Evolutionary conservation across 2,113 vertebrate genomes (phyloP).

Genomic region (Piprites chloris): DNA sequence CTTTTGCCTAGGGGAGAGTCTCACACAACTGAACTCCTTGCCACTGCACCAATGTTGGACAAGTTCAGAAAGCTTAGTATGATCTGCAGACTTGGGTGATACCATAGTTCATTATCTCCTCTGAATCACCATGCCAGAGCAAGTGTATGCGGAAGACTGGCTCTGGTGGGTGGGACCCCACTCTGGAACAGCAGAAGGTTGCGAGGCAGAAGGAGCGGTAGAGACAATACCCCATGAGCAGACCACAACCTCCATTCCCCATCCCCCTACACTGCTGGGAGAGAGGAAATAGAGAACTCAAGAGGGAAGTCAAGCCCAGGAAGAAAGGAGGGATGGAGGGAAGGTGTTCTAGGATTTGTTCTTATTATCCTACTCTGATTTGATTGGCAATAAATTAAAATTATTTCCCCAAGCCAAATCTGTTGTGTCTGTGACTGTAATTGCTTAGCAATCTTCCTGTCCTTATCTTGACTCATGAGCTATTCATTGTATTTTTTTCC

Average conservation of each 20-base stretch:
- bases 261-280: rapidly evolving
- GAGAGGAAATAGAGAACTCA: background rate
- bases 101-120: background rate
- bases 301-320: background rate
- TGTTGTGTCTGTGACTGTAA: background rate
- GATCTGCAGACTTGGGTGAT: background rate
- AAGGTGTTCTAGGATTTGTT: background rate
- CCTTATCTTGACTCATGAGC: background rate
- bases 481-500: background rate
- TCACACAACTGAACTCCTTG: background rate
- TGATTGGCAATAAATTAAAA: background rate
- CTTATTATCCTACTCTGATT: background rate
- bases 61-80: background rate
- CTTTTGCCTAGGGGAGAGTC: background rate
- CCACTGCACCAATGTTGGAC: background rate
- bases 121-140: background rate
- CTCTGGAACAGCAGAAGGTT: rapidly evolving
- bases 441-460: background rate
- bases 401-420: background rate
- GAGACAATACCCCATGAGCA: background rate
- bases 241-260: background rate
- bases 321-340: background rate
- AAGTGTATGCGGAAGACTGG: background rate
- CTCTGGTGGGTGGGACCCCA: background rate
- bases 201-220: background rate